Evolutionary conservation across 1,140 invertebrate species (phyloP).

Genomic region (Drepana arcuata): DNA sequence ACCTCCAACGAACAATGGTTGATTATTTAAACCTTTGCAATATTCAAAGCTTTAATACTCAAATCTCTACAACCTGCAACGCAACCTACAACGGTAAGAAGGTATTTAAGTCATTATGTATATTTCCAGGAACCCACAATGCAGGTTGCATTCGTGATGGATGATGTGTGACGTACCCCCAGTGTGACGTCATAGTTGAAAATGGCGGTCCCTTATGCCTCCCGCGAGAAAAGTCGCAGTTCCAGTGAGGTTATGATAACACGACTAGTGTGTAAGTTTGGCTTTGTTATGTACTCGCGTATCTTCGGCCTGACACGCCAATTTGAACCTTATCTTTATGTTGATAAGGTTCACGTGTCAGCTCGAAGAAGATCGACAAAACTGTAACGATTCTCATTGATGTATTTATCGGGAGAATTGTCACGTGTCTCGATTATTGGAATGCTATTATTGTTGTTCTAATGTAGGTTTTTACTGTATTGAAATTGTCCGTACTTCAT

Average conservation of each 20-base stretch:
- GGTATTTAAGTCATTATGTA: too few species aligned
- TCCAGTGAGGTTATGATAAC: neutral
- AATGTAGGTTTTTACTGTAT: conserved; percentile 26
- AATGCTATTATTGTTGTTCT: conserved; percentile 39
- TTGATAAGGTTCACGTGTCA: too few species aligned
- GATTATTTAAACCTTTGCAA: too few species aligned
- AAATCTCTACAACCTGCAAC: too few species aligned
- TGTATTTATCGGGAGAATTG: too few species aligned
- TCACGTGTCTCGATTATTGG: conserved; percentile 7
- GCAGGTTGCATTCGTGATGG: conserved; percentile 66
- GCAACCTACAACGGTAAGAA: too few species aligned
- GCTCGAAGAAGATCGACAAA: too few species aligned
- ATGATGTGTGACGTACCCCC: conserved; percentile 54
- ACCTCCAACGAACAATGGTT: too few species aligned
- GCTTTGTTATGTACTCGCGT: conserved; percentile 11
- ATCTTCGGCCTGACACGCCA: conserved; percentile 9
- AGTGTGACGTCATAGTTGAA: conserved; percentile 19
- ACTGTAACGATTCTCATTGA: conserved; percentile 4
- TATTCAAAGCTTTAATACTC: too few species aligned
- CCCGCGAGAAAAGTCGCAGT: too few species aligned
- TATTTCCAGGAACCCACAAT: conserved; percentile 63
- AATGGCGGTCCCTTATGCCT: conserved; percentile 1
- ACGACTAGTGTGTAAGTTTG: conserved; percentile 14
- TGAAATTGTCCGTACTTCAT: conserved; percentile 12
- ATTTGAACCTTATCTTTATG: conserved; percentile 16